Evolutionary conservation across 2,888 invertebrate species (phyloP).

Genomic region (Incurvaria masculella): DNA sequence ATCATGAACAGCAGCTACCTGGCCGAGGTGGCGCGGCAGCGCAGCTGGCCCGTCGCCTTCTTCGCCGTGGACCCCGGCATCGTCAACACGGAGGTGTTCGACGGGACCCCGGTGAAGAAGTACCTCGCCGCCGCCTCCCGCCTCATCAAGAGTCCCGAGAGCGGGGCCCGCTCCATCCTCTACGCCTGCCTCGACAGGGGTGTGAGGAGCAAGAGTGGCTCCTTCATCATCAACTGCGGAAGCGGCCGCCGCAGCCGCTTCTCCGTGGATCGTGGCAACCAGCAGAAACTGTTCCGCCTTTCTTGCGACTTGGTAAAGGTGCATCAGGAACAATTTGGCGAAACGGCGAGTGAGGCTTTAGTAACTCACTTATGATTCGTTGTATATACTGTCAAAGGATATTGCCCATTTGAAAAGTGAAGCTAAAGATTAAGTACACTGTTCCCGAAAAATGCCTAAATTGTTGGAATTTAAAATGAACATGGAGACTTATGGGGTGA

Average conservation of each 20-base stretch:
- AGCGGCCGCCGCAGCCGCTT: slow-evolving; percentile 52
- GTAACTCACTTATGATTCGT: not conserved
- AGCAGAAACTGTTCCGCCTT: slow-evolving; percentile 65
- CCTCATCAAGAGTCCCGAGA: slow-evolving; percentile 70
- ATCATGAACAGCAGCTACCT: slow-evolving; percentile 59
- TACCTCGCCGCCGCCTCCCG: slow-evolving; percentile 61
- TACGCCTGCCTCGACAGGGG: slow-evolving; percentile 72
- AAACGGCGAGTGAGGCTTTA: not conserved
- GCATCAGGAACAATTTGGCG: slow-evolving; percentile 29
- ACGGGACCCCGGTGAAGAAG: slow-evolving; percentile 62
- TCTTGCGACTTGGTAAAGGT: slow-evolving; percentile 59
- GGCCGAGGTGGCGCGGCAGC: slow-evolving; percentile 52
- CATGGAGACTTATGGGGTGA: too few relatives aligned
- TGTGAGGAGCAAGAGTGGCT: slow-evolving; percentile 73
- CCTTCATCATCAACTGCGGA: slow-evolving; percentile 76
- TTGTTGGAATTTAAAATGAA: too few relatives aligned
- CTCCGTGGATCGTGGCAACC: slow-evolving; percentile 56
- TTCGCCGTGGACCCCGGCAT: slow-evolving; percentile 86
- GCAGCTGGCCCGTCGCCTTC: slow-evolving; percentile 57
- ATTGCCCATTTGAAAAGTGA: too few relatives aligned
- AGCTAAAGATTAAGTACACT: too few relatives aligned
- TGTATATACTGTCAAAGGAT: too few relatives aligned
- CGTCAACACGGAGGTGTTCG: slow-evolving; percentile 79
- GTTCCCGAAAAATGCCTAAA: too few relatives aligned
- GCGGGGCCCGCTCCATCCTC: slow-evolving; percentile 77